Conservation (phyloP, 2,797 vertebrate species). For the Notoglanidium macrostoma region DNA sequence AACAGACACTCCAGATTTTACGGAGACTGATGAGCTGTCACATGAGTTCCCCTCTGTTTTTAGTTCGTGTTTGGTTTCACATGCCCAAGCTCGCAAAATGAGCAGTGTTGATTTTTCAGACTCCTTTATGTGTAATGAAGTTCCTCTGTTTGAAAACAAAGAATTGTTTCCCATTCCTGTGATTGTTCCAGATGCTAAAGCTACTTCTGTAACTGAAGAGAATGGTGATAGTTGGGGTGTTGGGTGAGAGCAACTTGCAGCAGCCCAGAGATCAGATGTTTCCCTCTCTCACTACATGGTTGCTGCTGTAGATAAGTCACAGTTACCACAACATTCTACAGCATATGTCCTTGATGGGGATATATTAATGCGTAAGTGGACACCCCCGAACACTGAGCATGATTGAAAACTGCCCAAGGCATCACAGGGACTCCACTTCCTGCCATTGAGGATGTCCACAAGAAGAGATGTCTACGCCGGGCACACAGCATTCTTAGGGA, state of each 20-base stretch:
- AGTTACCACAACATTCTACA: not conserved
- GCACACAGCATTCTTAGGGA: no score
- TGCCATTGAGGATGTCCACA: no score
- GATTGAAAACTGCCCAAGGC: no score
- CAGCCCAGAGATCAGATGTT: not conserved
- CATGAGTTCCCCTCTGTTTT: not conserved
- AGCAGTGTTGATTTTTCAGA: not conserved
- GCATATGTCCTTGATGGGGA: not conserved
- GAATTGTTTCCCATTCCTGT: no score
- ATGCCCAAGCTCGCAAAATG: not conserved
- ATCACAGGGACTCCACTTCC: no score
- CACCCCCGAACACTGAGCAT: no score
- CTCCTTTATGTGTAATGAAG: not conserved
- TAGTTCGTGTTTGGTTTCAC: not conserved
- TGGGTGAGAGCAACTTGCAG: no score
- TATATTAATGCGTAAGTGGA: slow-evolving; percentile 4
- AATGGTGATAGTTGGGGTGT: not conserved
- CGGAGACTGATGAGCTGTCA: not conserved
- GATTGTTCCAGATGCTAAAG: no score
- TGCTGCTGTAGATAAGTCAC: not conserved
- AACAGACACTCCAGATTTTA: not conserved
- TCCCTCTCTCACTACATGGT: not conserved
- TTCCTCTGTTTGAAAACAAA: no score
- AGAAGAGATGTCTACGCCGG: no score
- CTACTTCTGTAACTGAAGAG: not conserved